Evolutionary conservation across 2,888 invertebrate genomes (phyloP).

Genomic region (Linhomoeus sp.): DNA sequence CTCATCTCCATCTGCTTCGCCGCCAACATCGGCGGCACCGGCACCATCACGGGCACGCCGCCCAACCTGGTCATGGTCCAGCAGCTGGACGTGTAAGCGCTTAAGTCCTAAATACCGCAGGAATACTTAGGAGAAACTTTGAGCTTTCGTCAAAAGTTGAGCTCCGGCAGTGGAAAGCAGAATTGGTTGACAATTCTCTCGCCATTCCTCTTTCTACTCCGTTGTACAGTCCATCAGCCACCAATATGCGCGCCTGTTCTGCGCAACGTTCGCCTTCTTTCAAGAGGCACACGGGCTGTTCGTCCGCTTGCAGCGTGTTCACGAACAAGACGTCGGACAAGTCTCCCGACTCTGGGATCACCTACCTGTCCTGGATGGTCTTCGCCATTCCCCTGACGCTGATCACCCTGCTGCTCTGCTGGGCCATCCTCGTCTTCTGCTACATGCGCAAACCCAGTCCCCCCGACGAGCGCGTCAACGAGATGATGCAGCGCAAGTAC

Average conservation of each 20-base stretch:
- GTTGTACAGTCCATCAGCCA: too few relatives aligned
- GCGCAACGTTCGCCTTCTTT: too few relatives aligned
- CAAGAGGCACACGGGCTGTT: too few relatives aligned
- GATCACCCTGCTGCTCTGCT: conserved; percentile 10
- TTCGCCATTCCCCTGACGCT: conserved; percentile 16
- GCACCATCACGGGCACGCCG: conserved; percentile 16
- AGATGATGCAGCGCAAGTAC: conserved; percentile 14
- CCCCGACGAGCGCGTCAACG: conserved; percentile 13
- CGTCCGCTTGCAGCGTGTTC: too few relatives aligned
- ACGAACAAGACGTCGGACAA: too few relatives aligned
- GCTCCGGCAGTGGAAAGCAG: too few relatives aligned
- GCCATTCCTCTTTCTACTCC: too few relatives aligned
- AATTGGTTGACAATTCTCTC: too few relatives aligned
- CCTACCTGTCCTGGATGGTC: conserved; percentile 18
- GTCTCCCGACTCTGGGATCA: conserved; percentile 6
- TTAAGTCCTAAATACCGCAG: too few relatives aligned
- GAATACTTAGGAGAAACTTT: background rate
- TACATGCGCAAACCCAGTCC: conserved; percentile 14
- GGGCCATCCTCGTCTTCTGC: conserved; percentile 8
- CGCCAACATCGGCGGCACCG: conserved; percentile 15
- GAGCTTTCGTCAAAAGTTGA: too few relatives aligned
- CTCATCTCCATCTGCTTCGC: conserved; percentile 15
- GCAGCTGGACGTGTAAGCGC: conserved; percentile 14
- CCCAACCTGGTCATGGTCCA: conserved; percentile 15
- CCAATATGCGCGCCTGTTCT: too few relatives aligned